phyloP scores from a whole-genome alignment of 2,113 vertebrate species.

The Podilymbus podiceps region DNA sequence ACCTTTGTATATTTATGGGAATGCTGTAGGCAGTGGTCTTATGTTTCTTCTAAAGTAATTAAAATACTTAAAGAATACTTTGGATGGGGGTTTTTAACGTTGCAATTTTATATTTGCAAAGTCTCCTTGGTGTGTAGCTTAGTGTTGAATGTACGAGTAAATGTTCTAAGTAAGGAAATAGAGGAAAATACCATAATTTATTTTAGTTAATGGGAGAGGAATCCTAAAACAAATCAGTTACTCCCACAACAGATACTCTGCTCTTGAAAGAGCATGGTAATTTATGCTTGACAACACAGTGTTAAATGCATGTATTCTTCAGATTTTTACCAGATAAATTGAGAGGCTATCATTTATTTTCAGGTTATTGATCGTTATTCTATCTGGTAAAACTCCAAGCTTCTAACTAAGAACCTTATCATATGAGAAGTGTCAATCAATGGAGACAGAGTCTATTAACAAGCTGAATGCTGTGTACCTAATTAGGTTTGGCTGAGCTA shows the following conservation, averaged over 20 bases:
- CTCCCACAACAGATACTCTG: neutral
- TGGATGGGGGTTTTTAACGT: fast-evolving
- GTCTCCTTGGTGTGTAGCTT: neutral
- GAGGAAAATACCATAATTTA: neutral
- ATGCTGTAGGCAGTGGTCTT: neutral
- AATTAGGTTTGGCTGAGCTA: neutral
- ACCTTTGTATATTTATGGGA: neutral
- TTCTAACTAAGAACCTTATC: neutral
- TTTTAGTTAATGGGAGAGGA: neutral
- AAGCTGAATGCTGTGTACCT: neutral
- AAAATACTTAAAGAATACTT: neutral
- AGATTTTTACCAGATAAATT: neutral
- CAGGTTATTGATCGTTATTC: neutral
- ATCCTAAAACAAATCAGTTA: neutral
- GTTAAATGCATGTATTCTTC: neutral
- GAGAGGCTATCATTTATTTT: neutral
- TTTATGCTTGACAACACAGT: neutral
- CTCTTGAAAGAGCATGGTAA: neutral
- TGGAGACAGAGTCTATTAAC: neutral
- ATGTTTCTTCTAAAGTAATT: neutral
- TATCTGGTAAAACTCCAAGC: neutral
- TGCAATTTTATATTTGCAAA: neutral
- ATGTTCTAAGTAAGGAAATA: neutral
- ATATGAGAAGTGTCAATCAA: neutral
- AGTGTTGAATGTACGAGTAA: neutral